Percentiles rank a stretch among this genome's conserved stretches.
phyloP scores from a whole-genome alignment of 2,113 vertebrate genomes.

The Amphiprion percula region DNA sequence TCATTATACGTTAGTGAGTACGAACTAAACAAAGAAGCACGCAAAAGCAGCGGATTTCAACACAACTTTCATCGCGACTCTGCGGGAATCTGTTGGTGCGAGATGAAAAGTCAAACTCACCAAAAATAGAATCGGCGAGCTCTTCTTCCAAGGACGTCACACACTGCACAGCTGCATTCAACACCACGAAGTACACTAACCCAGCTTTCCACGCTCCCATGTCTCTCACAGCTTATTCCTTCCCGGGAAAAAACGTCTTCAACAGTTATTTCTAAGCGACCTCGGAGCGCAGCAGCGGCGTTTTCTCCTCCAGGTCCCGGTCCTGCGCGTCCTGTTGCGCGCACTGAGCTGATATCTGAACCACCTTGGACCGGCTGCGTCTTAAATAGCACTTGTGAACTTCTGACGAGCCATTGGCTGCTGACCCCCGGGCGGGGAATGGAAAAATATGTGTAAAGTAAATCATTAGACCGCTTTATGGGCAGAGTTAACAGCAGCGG shows the following conservation, averaged over 20 bases:
- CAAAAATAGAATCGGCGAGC: constrained; percentile 70
- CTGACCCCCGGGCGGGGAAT: constrained; percentile 66
- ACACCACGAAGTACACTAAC: constrained; percentile 70
- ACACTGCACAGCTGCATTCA: constrained; percentile 67
- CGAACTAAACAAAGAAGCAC: constrained; percentile 5
- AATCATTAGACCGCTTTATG: constrained; percentile 67
- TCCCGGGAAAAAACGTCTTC: constrained; percentile 9
- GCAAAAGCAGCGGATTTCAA: not conserved
- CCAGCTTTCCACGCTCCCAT: constrained; percentile 73
- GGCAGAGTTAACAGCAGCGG: not conserved
- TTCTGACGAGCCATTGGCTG: constrained; percentile 74
- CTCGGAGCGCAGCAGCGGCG: not conserved
- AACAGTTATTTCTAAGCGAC: not conserved
- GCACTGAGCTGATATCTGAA: constrained; percentile 72
- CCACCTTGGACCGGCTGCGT: constrained; percentile 67
- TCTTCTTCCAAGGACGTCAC: constrained; percentile 78
- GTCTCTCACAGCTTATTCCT: constrained; percentile 59
- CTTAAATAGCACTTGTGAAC: constrained; percentile 80
- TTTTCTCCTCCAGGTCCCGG: not conserved
- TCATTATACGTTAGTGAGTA: not conserved
- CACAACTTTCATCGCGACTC: not conserved
- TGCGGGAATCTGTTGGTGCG: not conserved
- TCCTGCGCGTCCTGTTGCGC: constrained; percentile 42
- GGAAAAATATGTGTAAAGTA: constrained; percentile 54
- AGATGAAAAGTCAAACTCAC: constrained; percentile 65